Evolutionary conservation across 2,888 invertebrate genomes (phyloP).

Genomic region (Nezara viridula): DNA sequence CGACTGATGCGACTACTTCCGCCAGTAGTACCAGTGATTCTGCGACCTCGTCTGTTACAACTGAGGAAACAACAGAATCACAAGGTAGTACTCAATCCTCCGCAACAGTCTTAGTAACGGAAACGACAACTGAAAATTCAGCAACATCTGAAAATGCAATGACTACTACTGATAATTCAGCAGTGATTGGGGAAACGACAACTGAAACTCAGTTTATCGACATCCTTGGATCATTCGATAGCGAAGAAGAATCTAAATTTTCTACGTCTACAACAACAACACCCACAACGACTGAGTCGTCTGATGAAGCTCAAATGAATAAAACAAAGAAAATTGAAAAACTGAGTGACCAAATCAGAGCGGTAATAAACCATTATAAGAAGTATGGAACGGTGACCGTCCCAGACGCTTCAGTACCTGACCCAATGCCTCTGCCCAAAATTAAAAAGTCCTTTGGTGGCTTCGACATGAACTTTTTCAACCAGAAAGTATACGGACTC

Average conservation of each 20-base stretch:
- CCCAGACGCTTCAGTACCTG: slow-evolving; percentile 84
- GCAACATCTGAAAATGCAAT: neutral
- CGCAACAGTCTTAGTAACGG: neutral
- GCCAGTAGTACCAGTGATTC: neutral
- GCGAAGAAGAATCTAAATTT: neutral
- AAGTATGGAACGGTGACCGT: slow-evolving; percentile 84
- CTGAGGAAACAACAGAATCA: neutral
- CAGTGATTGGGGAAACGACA: neutral
- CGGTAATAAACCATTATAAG: slow-evolving; percentile 83
- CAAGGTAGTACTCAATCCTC: neutral
- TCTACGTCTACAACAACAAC: neutral
- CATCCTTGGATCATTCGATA: neutral
- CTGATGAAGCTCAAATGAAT: neutral
- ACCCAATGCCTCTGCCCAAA: slow-evolving; percentile 81
- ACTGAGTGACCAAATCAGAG: slow-evolving; percentile 79
- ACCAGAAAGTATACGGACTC: slow-evolving; percentile 81
- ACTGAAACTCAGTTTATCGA: neutral
- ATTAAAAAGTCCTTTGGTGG: slow-evolving; percentile 80
- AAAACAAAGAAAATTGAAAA: slow-evolving; percentile 70
- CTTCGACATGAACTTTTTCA: slow-evolving; percentile 79
- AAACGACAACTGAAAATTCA: neutral
- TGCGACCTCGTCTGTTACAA: neutral
- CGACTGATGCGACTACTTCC: neutral
- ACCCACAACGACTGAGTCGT: neutral
- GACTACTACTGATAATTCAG: neutral